phyloP scores from a whole-genome alignment of 2,888 invertebrate species.

The Tiliacea citrago region DNA sequence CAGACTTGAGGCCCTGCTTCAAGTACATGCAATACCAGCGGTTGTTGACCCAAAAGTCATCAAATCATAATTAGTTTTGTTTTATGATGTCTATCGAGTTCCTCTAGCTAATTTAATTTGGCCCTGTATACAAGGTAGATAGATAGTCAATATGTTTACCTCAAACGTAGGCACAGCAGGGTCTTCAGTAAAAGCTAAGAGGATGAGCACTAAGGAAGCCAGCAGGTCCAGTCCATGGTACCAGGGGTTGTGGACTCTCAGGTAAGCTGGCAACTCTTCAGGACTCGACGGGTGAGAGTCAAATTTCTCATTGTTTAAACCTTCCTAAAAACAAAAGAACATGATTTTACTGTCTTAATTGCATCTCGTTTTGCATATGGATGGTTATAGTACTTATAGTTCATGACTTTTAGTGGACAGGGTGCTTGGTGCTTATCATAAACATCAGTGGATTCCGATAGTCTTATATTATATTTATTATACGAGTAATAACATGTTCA shows the following conservation, averaged over 20 bases:
- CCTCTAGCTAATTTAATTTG: no score
- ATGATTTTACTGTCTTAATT: neutral
- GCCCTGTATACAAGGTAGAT: no score
- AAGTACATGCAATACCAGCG: no score
- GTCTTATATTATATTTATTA: neutral
- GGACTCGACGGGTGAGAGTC: slow-evolving; percentile 96
- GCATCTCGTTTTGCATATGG: neutral
- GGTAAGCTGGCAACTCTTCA: slow-evolving; percentile 95
- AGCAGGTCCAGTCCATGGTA: slow-evolving; percentile 95
- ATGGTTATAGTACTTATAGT: no score
- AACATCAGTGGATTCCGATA: neutral
- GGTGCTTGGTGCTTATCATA: neutral
- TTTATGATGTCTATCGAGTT: no score
- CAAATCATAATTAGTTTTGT: no score
- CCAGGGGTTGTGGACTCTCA: slow-evolving; percentile 96
- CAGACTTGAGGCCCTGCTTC: no score
- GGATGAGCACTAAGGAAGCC: slow-evolving; percentile 93
- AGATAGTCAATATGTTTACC: slow-evolving; percentile 76
- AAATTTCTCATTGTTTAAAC: slow-evolving; percentile 97
- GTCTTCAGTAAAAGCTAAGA: slow-evolving; percentile 95
- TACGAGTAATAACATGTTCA: neutral
- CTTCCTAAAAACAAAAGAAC: slow-evolving; percentile 92
- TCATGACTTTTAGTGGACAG: neutral
- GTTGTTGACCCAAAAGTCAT: no score
- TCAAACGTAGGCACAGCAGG: slow-evolving; percentile 94